phyloP scores from a whole-genome alignment of 2,888 invertebrate species.

The Acleris sparsana region DNA sequence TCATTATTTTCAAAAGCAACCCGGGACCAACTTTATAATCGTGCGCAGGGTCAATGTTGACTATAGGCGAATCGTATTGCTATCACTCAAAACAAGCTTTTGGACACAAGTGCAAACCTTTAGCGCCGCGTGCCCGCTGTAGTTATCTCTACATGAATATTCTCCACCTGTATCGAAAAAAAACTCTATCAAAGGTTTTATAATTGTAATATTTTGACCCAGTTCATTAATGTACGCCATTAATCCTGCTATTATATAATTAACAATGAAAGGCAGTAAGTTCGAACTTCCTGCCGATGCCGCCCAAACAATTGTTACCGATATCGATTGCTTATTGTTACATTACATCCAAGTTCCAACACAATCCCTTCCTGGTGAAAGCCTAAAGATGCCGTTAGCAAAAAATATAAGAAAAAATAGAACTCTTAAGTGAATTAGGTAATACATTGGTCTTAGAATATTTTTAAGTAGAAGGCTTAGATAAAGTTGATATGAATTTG shows the following conservation, averaged over 20 bases:
- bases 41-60: too few relatives aligned
- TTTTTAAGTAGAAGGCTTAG: constrained; percentile 17
- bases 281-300: constrained; percentile 1
- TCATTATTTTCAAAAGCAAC: too few relatives aligned
- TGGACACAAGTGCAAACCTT: too few relatives aligned
- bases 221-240: too few relatives aligned
- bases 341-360: constrained; percentile 11
- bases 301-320: constrained; percentile 26
- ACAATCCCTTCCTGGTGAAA: constrained; percentile 36
- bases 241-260: neutral
- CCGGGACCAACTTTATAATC: too few relatives aligned
- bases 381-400: constrained; percentile 14
- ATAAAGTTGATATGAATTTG: constrained; percentile 5
- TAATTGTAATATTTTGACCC: too few relatives aligned
- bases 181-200: too few relatives aligned
- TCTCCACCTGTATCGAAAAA: too few relatives aligned
- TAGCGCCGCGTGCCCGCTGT: too few relatives aligned
- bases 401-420: constrained; percentile 12
- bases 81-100: too few relatives aligned
- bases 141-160: too few relatives aligned
- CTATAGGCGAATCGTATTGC: too few relatives aligned
- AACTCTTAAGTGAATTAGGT: constrained; percentile 31
- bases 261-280: neutral
- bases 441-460: constrained; percentile 14
- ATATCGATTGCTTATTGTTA: constrained; percentile 24